Conservation (phyloP, 2,797 vertebrate genomes). For the Lepilemur ruficaudatus region DNA sequence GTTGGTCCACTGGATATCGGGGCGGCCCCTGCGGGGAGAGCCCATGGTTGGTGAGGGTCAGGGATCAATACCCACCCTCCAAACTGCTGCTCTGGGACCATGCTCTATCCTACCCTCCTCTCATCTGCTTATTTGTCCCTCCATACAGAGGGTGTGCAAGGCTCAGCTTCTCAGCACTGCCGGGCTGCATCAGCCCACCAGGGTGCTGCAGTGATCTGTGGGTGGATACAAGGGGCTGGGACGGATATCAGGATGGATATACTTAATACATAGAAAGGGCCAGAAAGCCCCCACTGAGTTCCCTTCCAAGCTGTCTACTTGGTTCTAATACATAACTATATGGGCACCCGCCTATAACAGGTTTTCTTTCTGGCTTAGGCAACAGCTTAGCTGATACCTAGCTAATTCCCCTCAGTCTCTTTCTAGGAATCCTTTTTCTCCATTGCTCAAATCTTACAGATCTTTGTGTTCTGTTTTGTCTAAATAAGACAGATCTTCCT, state of each 20-base stretch:
- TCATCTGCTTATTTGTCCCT: neutral
- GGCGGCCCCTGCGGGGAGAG: slow-evolving; percentile 89
- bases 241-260: neutral
- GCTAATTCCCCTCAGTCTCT: neutral
- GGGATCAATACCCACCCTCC: neutral
- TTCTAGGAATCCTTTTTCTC: neutral
- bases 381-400: neutral
- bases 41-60: neutral
- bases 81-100: neutral
- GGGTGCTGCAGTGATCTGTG: neutral
- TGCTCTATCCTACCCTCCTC: neutral
- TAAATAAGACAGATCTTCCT: neutral
- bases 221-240: neutral
- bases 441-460: neutral
- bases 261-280: neutral
- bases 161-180: neutral
- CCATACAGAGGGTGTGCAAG: neutral
- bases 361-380: neutral
- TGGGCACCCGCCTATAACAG: neutral
- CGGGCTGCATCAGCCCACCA: too few species aligned
- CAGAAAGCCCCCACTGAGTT: neutral
- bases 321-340: neutral
- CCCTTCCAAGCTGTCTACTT: neutral
- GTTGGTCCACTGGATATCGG: slow-evolving; percentile 98
- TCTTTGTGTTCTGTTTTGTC: neutral